These are phyloP conservation scores for Suillia variegata DNA, from an alignment of 2,888 invertebrate species.

Conservation along the genomic window DNA sequence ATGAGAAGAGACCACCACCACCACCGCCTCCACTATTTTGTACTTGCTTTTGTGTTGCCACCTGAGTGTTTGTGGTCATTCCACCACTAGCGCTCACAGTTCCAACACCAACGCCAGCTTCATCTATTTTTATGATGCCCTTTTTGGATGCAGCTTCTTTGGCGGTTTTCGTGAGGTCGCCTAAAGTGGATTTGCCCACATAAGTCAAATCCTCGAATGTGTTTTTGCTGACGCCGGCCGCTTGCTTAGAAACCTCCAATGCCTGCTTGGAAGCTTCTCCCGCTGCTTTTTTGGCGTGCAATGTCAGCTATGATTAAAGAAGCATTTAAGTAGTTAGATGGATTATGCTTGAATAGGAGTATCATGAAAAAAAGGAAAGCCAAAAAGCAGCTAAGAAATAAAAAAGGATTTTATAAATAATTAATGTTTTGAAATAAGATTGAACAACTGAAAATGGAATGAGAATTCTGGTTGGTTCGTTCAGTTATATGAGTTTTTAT, in stretches of 20 bases:
- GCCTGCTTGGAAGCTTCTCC: slow-evolving; percentile 86
- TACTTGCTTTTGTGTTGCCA: slow-evolving; percentile 61
- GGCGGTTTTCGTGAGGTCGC: slow-evolving; percentile 89
- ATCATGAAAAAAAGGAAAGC: neutral
- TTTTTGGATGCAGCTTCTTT: slow-evolving; percentile 83
- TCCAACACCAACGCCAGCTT: slow-evolving; percentile 26
- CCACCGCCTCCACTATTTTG: slow-evolving; percentile 72
- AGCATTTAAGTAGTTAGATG: too few relatives aligned
- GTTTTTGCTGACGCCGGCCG: slow-evolving; percentile 85
- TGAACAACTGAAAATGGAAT: too few relatives aligned
- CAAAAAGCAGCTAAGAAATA: too few relatives aligned
- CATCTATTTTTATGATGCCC: slow-evolving; percentile 75
- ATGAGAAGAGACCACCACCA: slow-evolving; percentile 84
- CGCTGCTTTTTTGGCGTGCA: slow-evolving; percentile 87
- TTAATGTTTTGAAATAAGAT: too few relatives aligned
- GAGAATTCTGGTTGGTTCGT: too few relatives aligned
- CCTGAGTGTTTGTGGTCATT: slow-evolving; percentile 41
- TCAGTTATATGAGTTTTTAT: too few relatives aligned
- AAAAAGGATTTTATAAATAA: too few relatives aligned
- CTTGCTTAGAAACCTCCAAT: slow-evolving; percentile 84
- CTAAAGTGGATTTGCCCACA: slow-evolving; percentile 87
- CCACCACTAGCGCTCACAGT: neutral
- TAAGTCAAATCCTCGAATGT: slow-evolving; percentile 87
- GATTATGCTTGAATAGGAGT: neutral
- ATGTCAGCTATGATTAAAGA: slow-evolving; percentile 71